Percentiles rank a stretch among this genome's conserved stretches.
Conservation (phyloP, 1,140 invertebrate genomes). For the Solenopsis invicta region DNA sequence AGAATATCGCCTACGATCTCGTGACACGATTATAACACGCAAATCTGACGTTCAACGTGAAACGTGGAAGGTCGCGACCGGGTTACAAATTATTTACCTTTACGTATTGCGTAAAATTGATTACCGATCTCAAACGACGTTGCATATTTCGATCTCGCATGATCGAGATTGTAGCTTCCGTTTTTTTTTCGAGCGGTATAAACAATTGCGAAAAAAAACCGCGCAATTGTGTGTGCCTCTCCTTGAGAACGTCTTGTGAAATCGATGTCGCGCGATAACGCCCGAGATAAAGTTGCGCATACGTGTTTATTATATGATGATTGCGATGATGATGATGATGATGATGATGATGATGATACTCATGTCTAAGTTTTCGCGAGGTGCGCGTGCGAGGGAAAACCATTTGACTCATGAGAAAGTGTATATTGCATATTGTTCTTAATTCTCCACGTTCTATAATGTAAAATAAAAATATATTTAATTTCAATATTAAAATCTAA, state of each 20-base stretch:
- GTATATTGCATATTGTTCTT: conserved; percentile 34
- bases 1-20: conserved; percentile 42
- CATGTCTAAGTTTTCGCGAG: conserved; percentile 74
- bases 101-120: neutral
- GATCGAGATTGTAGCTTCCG: conserved; percentile 59
- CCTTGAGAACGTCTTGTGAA: conserved; percentile 84
- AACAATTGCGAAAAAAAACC: conserved; percentile 70
- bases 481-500: neutral
- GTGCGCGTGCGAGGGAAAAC: conserved; percentile 70
- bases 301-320: conserved; percentile 71
- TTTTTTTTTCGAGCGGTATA: conserved; percentile 53
- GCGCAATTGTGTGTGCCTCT: conserved; percentile 68
- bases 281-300: conserved; percentile 71
- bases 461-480: neutral
- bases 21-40: conserved; percentile 12
- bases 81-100: neutral
- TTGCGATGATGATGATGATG: conserved; percentile 75
- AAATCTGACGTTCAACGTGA: neutral
- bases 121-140: neutral
- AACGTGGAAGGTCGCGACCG: neutral
- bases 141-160: neutral
- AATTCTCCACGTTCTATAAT: neutral
- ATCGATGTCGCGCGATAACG: conserved; percentile 84
- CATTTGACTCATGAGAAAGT: conserved; percentile 73
- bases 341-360: conserved; percentile 76